These are phyloP conservation scores for Atractosteus spatula DNA, from an alignment of 2,113 vertebrate genomes.

Conservation along the genomic window DNA sequence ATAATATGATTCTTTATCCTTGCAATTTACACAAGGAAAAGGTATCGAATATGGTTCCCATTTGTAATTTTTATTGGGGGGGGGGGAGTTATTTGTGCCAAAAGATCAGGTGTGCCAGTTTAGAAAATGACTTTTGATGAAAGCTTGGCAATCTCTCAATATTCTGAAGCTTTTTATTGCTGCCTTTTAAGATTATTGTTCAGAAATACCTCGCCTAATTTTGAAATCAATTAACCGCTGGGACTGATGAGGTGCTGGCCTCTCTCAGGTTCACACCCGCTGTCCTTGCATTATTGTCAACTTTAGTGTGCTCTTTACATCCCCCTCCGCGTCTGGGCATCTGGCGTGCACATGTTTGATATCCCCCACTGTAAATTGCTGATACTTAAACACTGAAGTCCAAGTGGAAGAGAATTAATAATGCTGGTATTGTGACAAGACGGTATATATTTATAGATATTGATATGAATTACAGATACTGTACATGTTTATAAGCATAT, in stretches of 20 bases:
- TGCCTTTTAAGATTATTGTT: conserved; percentile 89
- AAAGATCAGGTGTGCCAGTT: conserved; percentile 83
- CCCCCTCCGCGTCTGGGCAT: conserved; percentile 62
- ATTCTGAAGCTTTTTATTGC: conserved; percentile 82
- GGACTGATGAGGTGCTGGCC: conserved; percentile 87
- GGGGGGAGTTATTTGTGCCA: conserved; percentile 72
- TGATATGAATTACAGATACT: no score
- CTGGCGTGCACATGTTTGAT: conserved; percentile 83
- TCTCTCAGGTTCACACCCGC: conserved; percentile 84
- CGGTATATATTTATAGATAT: no score
- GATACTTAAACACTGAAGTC: conserved; percentile 62
- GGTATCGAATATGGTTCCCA: conserved; percentile 83
- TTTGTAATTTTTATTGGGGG: conserved; percentile 60
- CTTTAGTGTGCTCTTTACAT: conserved; percentile 66
- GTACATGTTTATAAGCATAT: no score
- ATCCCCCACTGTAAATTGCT: conserved; percentile 57
- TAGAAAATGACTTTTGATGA: conserved; percentile 79
- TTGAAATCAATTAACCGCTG: conserved; percentile 89
- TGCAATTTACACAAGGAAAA: conserved; percentile 38
- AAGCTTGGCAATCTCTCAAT: conserved; percentile 82
- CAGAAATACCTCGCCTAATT: conserved; percentile 86
- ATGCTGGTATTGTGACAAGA: conserved; percentile 27
- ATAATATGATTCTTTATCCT: conserved; percentile 58
- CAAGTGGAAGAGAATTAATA: conserved; percentile 62
- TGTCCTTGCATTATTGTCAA: conserved; percentile 83